Conservation (phyloP, 2,888 invertebrate species). For the Drosophila subquinaria region DNA sequence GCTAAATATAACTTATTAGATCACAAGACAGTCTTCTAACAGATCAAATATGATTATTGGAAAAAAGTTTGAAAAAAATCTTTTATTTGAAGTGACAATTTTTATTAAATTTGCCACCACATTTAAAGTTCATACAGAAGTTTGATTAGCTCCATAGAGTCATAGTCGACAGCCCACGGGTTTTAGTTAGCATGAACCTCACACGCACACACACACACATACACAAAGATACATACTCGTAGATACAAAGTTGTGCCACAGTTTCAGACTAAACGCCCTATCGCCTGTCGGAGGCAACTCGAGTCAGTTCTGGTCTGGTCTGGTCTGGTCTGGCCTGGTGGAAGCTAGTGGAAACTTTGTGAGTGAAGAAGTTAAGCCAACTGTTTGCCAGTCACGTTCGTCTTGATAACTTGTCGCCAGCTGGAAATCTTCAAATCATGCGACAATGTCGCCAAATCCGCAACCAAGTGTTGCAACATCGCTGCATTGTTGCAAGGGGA, state of each 20-base stretch:
- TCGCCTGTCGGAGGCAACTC: constrained; percentile 39
- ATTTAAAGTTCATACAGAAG: constrained; percentile 29
- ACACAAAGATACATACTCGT: neutral
- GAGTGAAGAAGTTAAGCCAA: constrained; percentile 66
- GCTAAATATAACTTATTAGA: too few species aligned
- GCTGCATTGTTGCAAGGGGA: constrained; percentile 55
- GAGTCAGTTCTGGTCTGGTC: neutral
- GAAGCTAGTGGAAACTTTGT: constrained; percentile 23
- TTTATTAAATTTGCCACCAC: constrained; percentile 1
- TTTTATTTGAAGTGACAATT: neutral
- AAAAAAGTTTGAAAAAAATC: neutral
- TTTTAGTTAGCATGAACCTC: constrained; percentile 17
- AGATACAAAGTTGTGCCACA: constrained; percentile 37
- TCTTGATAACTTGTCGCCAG: constrained; percentile 80
- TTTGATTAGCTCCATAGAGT: constrained; percentile 42
- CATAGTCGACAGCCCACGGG: constrained; percentile 24
- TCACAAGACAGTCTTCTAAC: too few species aligned
- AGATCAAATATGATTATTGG: too few species aligned
- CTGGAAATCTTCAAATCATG: constrained; percentile 76
- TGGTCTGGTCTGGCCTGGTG: constrained; percentile 1
- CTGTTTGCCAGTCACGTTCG: constrained; percentile 79
- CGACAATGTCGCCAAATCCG: constrained; percentile 78
- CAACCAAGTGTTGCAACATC: constrained; percentile 73
- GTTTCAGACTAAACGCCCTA: constrained; percentile 52
- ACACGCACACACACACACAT: neutral